Evolutionary conservation across 2,113 vertebrate species (phyloP).

Genomic region (Aleadryas rufinucha): DNA sequence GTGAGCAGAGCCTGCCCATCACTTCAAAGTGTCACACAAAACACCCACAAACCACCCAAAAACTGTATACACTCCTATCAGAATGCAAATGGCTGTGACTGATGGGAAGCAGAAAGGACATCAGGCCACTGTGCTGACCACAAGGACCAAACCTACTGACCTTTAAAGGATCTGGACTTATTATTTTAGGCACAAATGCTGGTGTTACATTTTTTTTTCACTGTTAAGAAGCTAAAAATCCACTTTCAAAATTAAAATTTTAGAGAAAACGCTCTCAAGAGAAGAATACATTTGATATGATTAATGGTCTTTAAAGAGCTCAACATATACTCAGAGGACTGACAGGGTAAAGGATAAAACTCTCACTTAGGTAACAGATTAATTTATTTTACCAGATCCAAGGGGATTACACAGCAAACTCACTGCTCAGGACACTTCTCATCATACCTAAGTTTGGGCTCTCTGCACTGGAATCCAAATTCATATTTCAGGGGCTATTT

Average conservation of each 20-base stretch:
- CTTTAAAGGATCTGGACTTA: not conserved
- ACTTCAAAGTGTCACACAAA: not conserved
- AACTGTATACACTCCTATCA: accelerated
- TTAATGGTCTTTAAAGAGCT: not conserved
- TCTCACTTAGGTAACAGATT: not conserved
- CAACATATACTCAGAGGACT: not conserved
- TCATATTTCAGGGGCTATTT: not conserved
- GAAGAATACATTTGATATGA: not conserved
- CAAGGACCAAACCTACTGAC: not conserved
- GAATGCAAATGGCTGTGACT: not conserved
- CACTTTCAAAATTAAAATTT: not conserved
- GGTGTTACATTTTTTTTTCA: not conserved
- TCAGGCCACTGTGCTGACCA: not conserved
- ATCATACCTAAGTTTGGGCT: not conserved
- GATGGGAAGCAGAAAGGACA: not conserved
- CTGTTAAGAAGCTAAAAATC: not conserved
- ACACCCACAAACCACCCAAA: not conserved
- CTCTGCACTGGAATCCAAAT: not conserved
- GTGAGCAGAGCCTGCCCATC: not conserved
- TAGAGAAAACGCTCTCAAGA: not conserved
- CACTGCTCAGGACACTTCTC: not conserved
- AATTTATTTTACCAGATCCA: not conserved
- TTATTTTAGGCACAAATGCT: not conserved
- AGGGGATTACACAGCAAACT: not conserved
- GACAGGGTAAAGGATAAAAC: not conserved